Base-by-base conservation (phyloP, 2,888 invertebrate species). In the Xanthia icteritia region DNA sequence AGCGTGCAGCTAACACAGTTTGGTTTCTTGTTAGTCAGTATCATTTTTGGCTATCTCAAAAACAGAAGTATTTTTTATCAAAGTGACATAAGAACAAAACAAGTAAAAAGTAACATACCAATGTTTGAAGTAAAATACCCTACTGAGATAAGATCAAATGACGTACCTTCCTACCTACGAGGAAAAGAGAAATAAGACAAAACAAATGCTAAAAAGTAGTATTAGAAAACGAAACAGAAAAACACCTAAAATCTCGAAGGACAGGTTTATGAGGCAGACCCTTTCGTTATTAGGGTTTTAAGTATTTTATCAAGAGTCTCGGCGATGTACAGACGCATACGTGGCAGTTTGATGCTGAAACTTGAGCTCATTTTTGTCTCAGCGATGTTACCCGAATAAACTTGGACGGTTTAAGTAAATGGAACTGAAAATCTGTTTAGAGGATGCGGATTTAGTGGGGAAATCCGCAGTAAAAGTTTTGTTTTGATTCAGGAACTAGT, bases 381-480 rank as follows among this genome's bases (percentile, higher is more conserved):
- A 13, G 54, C 42, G 68, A 72, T 56, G 48, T 51, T 65, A 71
- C 64, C 61, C n/a, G 63, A 68, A 68, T 82, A 82, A 73, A 82
- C 54, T 56, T 5, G 31, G 70, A 71, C 48, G 64, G 36, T 80
- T 73, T 45, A 77, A 68, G 69, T 74, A 65, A 82, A 65, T 61
- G 68, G 60, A 71, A 82, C 60, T 61, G 64, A 68, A 58, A 71
- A 51, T 74, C 56, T 79, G 15, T 65, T 60, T 39, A 51, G n/a
- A n/a, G n/a, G n/a, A n/a, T n/a, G n/a, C n/a, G n/a, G n/a, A n/a
- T n/a, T n/a, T n/a, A n/a, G n/a, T n/a, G n/a, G n/a, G n/a, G n/a
- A n/a, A n/a, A n/a, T n/a, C n/a, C n/a, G 45, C 54, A 64, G 5
- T 60, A n/a, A 31, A 0, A 36, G 42, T 13, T 56, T 45, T 58